Evolutionary conservation across 2,797 vertebrate species (phyloP).

Genomic region (Gastrophryne carolinensis): DNA sequence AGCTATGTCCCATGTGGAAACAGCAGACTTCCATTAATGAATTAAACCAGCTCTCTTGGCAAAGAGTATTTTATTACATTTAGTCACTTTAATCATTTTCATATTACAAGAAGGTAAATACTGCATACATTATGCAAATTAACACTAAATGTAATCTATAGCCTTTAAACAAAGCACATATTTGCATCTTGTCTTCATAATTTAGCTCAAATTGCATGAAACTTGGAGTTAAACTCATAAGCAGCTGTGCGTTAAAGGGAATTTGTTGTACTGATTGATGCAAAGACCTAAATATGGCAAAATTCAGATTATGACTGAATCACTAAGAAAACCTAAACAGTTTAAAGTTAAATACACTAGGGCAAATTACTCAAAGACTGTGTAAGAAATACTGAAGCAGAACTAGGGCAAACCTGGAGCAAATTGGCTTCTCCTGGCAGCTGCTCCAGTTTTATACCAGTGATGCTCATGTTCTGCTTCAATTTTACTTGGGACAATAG

Average conservation of each 20-base stretch:
- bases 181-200: conserved; percentile 51
- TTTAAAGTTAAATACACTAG: no score
- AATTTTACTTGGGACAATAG: no score
- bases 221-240: conserved; percentile 13
- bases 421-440: no score
- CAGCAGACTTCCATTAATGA: conserved; percentile 29
- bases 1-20: conserved; percentile 2
- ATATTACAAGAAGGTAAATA: conserved; percentile 51
- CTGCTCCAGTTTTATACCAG: no score
- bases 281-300: background rate
- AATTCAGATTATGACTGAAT: no score
- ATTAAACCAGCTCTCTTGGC: conserved; percentile 39
- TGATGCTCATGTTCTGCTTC: no score
- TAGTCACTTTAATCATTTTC: conserved; percentile 48
- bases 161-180: conserved; percentile 44
- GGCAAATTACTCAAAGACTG: no score
- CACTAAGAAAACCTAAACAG: no score
- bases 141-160: conserved; percentile 42
- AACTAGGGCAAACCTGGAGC: no score
- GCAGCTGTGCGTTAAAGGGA: conserved; percentile 37
- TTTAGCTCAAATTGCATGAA: conserved; percentile 45
- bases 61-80: conserved; percentile 48
- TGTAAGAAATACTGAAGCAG: no score
- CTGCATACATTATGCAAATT: conserved; percentile 55
- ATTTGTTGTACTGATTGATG: conserved; percentile 10